Evolutionary conservation across 1,140 invertebrate genomes (phyloP), one percentile per base, ranked within the genome.

Genomic region (Stegodyphus mimosarum): DNA sequence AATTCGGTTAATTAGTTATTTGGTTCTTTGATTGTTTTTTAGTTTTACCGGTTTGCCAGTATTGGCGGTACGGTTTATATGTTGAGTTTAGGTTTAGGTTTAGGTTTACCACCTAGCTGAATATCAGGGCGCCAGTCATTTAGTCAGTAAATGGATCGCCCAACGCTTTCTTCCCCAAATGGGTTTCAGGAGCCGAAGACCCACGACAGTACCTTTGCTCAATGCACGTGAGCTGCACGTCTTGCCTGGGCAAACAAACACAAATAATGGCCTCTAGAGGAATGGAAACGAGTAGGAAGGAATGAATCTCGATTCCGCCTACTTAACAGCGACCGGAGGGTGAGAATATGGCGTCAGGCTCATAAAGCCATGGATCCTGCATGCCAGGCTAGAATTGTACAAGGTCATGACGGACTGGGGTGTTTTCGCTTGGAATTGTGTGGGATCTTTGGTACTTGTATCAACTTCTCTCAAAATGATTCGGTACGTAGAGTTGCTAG

Each of bases 221-320:
- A 10, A 60, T 60, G 5, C 55, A 10, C 5, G 15, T 5, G 55
- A 15, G 55, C 1, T 60, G 55, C 55, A 60, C 72, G 51, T 33
- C 33, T 74, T 18, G 15, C 52, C 10, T 74, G 50, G 72, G 50
- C 51, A 6, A 52, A 9, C 5, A 10, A 74, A 48, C 50, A 55
- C 72, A 49, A 4, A 55, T 1, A 74, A 7, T 74, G 72, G 72
- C 1, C 9, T 53, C 9, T 74, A 17, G 72, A 74, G 6, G 50
- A 74, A 55, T 74, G 50, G 51, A 74, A 74, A 74, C 50, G 6
- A 17, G 51, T 74, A 55, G 72, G 6, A n/a, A 55, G 72, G 72
- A 17, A 74, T 52, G 50, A 17, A 7, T 74, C 48, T 6, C 10
- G 9, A 49, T 48, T 71, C 48, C 69, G 18, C 3, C 69, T 71